A percentile compares a stretch with the other conserved stretches of the same genome.
Conservation (phyloP, 2,888 invertebrate genomes). For the Sphaeridia pumilis region DNA sequence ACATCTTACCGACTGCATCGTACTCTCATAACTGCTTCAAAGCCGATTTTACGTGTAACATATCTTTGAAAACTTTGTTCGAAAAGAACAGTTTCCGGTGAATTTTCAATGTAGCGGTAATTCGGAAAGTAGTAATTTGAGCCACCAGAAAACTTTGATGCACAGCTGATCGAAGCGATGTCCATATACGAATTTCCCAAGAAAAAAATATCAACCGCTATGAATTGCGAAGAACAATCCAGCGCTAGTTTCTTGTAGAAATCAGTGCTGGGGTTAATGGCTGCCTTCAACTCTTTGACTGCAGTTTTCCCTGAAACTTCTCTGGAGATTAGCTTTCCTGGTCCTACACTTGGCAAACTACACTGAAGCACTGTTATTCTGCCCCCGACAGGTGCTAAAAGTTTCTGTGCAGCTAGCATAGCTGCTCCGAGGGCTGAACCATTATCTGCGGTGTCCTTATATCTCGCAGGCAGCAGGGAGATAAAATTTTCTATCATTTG, state of each 20-base stretch:
- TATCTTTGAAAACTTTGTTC: slow-evolving; percentile 71
- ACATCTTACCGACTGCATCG: slow-evolving; percentile 66
- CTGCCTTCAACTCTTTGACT: slow-evolving; percentile 63
- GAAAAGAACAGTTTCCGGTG: slow-evolving; percentile 60
- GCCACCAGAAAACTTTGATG: slow-evolving; percentile 91
- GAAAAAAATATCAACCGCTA: slow-evolving; percentile 90
- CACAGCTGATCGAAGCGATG: slow-evolving; percentile 82
- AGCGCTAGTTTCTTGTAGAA: slow-evolving; percentile 93
- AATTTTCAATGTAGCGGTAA: slow-evolving; percentile 61
- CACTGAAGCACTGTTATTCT: slow-evolving; percentile 86
- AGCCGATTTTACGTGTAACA: slow-evolving; percentile 90
- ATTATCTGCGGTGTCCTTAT: slow-evolving; percentile 53
- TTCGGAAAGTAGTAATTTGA: slow-evolving; percentile 79
- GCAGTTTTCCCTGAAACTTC: slow-evolving; percentile 61
- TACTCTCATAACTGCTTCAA: slow-evolving; percentile 97
- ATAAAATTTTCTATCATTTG: slow-evolving; percentile 64
- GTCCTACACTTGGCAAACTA: slow-evolving; percentile 65
- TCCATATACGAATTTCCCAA: slow-evolving; percentile 88
- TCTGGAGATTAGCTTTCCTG: slow-evolving; percentile 70
- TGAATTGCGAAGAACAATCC: slow-evolving; percentile 92
- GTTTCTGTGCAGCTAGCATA: slow-evolving; percentile 77
- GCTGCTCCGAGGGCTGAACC: slow-evolving; percentile 85
- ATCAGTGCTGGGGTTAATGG: slow-evolving; percentile 89
- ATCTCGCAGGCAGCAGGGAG: slow-evolving; percentile 63
- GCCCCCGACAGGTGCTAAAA: slow-evolving; percentile 86